A percentile compares a stretch with the other conserved stretches of the same genome.
phyloP scores from a whole-genome alignment of 2,888 invertebrate genomes.

The Laothoe populi region DNA sequence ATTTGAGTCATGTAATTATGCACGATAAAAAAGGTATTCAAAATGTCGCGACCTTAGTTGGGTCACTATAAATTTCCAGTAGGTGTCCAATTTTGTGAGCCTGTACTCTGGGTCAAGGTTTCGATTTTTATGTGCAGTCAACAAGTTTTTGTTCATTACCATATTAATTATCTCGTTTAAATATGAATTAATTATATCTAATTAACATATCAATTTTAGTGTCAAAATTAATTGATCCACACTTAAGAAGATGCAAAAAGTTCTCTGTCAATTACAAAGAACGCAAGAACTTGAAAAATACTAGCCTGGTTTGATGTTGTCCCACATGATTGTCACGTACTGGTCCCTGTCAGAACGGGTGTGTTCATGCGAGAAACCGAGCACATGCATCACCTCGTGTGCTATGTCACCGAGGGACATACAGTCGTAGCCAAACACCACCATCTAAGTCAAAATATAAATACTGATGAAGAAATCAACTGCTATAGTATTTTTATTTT shows the following conservation, averaged over 20 bases:
- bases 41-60: background rate
- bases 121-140: no score
- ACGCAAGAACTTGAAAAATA: background rate
- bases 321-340: conserved; percentile 87
- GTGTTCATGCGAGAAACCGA: conserved; percentile 93
- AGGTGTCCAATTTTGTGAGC: background rate
- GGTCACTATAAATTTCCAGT: background rate
- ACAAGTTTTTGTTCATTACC: no score
- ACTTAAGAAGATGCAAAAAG: no score
- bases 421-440: conserved; percentile 75
- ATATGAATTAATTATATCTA: no score
- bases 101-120: background rate
- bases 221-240: no score
- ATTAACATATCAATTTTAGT: no score
- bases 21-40: background rate
- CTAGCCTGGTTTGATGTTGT: conserved; percentile 88
- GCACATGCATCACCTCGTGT: conserved; percentile 92
- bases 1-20: background rate
- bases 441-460: conserved; percentile 54
- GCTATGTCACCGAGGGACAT: conserved; percentile 88
- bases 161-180: no score
- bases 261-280: no score
- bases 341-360: conserved; percentile 89
- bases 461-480: background rate
- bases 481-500: background rate